Conservation (phyloP, 2,888 invertebrate species). For the Danaus chrysippus region DNA sequence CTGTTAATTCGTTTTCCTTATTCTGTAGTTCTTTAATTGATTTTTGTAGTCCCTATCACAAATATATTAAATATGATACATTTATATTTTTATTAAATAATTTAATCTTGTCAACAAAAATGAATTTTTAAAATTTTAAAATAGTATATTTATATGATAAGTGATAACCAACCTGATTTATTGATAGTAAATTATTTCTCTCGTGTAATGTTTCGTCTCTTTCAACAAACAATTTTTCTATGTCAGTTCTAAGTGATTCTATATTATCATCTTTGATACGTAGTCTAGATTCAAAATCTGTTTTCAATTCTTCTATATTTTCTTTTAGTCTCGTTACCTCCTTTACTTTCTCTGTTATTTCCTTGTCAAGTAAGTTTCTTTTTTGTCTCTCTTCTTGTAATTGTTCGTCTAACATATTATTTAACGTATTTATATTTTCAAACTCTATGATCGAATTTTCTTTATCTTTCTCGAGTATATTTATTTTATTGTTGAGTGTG, state of each 20-base stretch:
- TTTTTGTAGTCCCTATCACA: constrained; percentile 55
- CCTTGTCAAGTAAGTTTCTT: constrained; percentile 2
- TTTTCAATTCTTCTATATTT: constrained; percentile 16
- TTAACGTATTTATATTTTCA: constrained; percentile 37
- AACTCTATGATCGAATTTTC: constrained; percentile 31
- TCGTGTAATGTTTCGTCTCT: constrained; percentile 42
- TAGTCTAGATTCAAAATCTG: constrained; percentile 41
- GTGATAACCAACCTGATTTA: constrained; percentile 58
- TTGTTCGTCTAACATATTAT: constrained; percentile 32
- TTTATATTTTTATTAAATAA: too few relatives aligned
- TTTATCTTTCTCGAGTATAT: constrained; percentile 39
- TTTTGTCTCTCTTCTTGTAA: constrained; percentile 36
- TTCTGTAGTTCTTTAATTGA: constrained; percentile 44
- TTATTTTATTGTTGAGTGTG: constrained; percentile 40
- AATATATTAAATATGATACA: too few relatives aligned
- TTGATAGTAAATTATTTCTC: constrained; percentile 16
- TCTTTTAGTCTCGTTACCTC: constrained; percentile 38
- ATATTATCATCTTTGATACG: constrained; percentile 55
- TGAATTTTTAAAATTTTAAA: background rate
- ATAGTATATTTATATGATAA: background rate
- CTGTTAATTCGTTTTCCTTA: constrained; percentile 37
- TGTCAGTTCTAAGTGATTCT: constrained; percentile 47
- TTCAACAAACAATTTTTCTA: constrained; percentile 41
- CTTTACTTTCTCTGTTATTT: constrained; percentile 32
- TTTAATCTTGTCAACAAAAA: too few relatives aligned